Evolutionary conservation across 2,888 invertebrate species (phyloP), one percentile per base, ranked within the genome.

Genomic region (Drosophila koepferae): DNA sequence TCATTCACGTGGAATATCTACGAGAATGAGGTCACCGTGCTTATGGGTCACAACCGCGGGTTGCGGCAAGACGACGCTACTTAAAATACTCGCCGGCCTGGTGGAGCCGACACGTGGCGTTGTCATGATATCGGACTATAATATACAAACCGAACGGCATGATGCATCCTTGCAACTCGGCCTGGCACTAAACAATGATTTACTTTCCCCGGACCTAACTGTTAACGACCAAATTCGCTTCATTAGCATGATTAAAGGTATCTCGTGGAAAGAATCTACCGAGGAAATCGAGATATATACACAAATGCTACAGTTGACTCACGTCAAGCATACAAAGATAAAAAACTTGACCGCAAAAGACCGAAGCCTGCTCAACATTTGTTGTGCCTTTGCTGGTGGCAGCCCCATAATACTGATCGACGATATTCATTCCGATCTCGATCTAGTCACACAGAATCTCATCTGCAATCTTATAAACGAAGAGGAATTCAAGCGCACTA

Each of bases 51-150:
- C 73, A 92, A 92, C 66, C n/a, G n/a, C n/a, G n/a, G 92, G 90
- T 1, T 97, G 98, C 61, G 98, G 98, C 14, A 98, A 98, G 94
- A 97, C 97, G 2, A 98, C 98, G 0, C 96, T 98, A 8, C 97
- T 98, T 94, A 97, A 97, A 0, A 97, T 98, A 95, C 93, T 98
- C 41, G 97, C 97, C 63, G 98, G 96, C n/a, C 95, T 96, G 90
- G 92, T 95, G 68, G 94, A 95, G 36, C 95, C 95, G 3, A 95
- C 95, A 0, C 93, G 94, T 40, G 97, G 97, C 0, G 95, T 95
- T 3, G 96, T 96, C 0, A 91, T 93, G 55, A 93, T 97, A n/a
- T 95, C 95, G 56, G 96, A 96, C 12, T 95, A 94, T 87, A 95
- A 96, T 90, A 95, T 96, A 69, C 89, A 94, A 34, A 94, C 92